These are phyloP conservation scores for Hylyphantes graminicola DNA, from an alignment of 1,140 invertebrate species.

Conservation along the genomic window DNA sequence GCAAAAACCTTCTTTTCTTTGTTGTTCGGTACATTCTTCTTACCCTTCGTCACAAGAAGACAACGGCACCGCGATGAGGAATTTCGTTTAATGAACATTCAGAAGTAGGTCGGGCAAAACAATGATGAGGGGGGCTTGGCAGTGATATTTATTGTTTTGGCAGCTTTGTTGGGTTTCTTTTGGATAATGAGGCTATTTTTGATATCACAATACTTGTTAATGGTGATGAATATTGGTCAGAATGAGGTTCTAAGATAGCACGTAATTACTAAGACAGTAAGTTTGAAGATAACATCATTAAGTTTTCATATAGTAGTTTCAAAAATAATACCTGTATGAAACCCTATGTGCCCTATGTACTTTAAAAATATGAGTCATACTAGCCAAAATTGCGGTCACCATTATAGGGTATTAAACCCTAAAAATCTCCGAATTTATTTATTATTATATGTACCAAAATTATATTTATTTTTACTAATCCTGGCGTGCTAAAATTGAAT, in stretches of 20 bases:
- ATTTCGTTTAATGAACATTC: conserved; percentile 18
- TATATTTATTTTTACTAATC: too few relatives aligned
- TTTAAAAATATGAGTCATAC: too few relatives aligned
- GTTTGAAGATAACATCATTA: too few relatives aligned
- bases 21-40: conserved; percentile 16
- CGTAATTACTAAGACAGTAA: too few relatives aligned
- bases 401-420: too few relatives aligned
- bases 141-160: conserved; percentile 35
- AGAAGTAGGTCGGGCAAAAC: conserved; percentile 37
- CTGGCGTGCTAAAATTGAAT: too few relatives aligned
- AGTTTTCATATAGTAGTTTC: too few relatives aligned
- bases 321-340: too few relatives aligned
- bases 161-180: conserved; percentile 4
- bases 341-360: too few relatives aligned
- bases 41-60: background rate
- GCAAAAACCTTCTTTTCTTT: background rate
- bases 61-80: background rate
- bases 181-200: conserved; percentile 34
- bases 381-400: too few relatives aligned
- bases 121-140: conserved; percentile 23
- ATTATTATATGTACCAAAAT: too few relatives aligned
- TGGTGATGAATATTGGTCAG: background rate
- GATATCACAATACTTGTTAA: background rate
- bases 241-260: background rate
- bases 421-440: too few relatives aligned